Evolutionary conservation across 2,797 vertebrate species (phyloP).

Genomic region (Chelidonichthys spinosus): DNA sequence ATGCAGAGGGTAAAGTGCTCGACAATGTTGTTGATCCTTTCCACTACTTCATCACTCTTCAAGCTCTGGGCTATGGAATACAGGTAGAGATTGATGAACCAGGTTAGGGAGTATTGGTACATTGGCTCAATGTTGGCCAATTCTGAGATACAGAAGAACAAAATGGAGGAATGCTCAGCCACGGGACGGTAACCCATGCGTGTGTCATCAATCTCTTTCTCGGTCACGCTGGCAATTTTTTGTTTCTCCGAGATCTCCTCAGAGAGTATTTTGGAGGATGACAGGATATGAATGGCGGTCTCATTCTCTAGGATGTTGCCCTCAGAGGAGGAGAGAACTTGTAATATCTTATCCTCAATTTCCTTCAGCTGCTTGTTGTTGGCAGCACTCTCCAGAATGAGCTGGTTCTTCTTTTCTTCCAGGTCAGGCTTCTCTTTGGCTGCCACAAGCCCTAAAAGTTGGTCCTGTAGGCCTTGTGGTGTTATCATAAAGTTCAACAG

Average conservation of each 20-base stretch:
- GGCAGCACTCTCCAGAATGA: constrained; percentile 91
- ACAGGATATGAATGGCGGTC: constrained; percentile 90
- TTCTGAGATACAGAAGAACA: constrained; percentile 96
- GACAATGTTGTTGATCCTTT: constrained; percentile 87
- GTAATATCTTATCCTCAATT: constrained; percentile 93
- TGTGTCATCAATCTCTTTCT: constrained; percentile 91
- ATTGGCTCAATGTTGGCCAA: constrained; percentile 95
- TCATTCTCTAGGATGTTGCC: constrained; percentile 96
- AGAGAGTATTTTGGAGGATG: constrained; percentile 92
- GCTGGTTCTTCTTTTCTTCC: constrained; percentile 93
- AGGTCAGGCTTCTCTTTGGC: constrained; percentile 95
- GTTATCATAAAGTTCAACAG: constrained; percentile 98
- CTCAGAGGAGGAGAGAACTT: constrained; percentile 90
- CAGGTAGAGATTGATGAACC: constrained; percentile 93
- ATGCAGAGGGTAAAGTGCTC: constrained; percentile 90
- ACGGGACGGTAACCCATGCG: constrained; percentile 93
- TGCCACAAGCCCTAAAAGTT: constrained; percentile 93
- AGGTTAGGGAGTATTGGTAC: constrained; percentile 95
- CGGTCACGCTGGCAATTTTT: constrained; percentile 88
- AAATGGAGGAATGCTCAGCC: constrained; percentile 89
- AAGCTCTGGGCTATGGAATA: constrained; percentile 88
- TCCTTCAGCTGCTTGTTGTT: constrained; percentile 95
- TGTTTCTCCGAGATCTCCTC: constrained; percentile 94
- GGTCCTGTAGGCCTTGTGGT: constrained; percentile 93
- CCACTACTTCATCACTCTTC: constrained; percentile 83